Base-by-base conservation (phyloP, 2,797 vertebrate genomes). In the Rhinichthys osculus region DNA sequence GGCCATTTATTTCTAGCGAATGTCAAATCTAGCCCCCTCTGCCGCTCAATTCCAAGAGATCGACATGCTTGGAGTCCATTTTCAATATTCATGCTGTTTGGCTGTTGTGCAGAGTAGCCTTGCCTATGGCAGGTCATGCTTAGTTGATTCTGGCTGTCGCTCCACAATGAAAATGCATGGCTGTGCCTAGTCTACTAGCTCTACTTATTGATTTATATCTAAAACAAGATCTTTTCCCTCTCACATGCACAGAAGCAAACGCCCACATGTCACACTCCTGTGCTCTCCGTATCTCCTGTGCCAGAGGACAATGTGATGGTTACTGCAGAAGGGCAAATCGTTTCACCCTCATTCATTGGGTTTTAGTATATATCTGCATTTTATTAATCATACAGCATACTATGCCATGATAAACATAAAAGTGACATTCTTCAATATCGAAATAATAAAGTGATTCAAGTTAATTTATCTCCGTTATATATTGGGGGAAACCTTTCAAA, bases 1-100 rank as follows among this genome's bases (percentile, higher is more conserved):
- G 87, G 89, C 93, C 92, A 90, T 96, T 94, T 93, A 94, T 95
- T 95, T 93, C 93, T 89, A 87, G 94, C 92, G 94, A 94, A 94
- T 92, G 93, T 93, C 92, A 93, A 91, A 93, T 89, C 88, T 89
- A 88, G 78, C 90, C 93, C 90, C 92, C 88, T 92, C 92, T 90
- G 92, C 90, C 88, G 78, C 79, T 90, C 85, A 81, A 90, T 92
- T 79, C 84, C 84, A 87, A 90, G 88, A 91, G 90, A 90, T 92
- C 35, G 89, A 92, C 91, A 93, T 93, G 94, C 90, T 94, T 92
- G 93, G 88, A 89, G 90, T 92, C 69, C 86, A 89, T 91, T 21
- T 90, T 96, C 93, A 94, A 93, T 95, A 95, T 93, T 94, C 91
- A 88, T 92, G 86, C 92, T 90, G 89, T 88, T 91, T 89, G 91